Evolutionary conservation across 2,113 vertebrate genomes (phyloP), one percentile per base, ranked within the genome.

Genomic region (Dinomys branickii): DNA sequence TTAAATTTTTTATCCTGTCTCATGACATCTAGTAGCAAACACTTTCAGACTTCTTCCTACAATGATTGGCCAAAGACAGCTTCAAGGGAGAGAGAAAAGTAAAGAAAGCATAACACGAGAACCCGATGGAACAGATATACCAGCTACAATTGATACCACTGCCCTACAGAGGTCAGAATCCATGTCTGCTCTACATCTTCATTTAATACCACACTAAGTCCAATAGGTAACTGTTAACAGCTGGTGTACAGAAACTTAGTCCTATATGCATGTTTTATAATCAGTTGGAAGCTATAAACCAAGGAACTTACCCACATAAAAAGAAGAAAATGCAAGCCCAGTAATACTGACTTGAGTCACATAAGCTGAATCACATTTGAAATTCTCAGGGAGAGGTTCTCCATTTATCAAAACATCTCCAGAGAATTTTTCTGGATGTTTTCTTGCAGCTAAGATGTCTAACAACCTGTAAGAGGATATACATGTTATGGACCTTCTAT

Each of bases 331-430:
- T 41, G n/a, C 3, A 83, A 78, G n/a, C 12, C 58, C 56, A 67
- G 1, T 12, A 11, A 85, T 4, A 88, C 97, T 88, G 97, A 99
- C 99, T 98, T 99, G 99, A 54, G 99, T 99, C 7, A 99, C 99
- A 0, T 99, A 99, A 58, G 99, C 99, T 71, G 99, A 99, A 91
- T 99, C 99, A 85, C 99, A 99, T 95, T 99, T 99, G 97, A 99
- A 99, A 98, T 99, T 99, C 83, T 99, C 97, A 94, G 99, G 99
- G 86, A 99, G 99, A 52, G 99, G 99, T 4, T 98, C 98, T 97
- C 99, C 99, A 10, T 99, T 99, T 67, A 99, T 98, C 84, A 99
- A 97, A 96, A 99, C 98, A 58, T 99, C 97, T 88, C 99, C 99
- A 35, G 98, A 98, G 28, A 99, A 98, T 26, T 35, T 16, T 16